Base-by-base conservation (phyloP, 2,113 vertebrate genomes). In the Pomatostomus ruficeps region DNA sequence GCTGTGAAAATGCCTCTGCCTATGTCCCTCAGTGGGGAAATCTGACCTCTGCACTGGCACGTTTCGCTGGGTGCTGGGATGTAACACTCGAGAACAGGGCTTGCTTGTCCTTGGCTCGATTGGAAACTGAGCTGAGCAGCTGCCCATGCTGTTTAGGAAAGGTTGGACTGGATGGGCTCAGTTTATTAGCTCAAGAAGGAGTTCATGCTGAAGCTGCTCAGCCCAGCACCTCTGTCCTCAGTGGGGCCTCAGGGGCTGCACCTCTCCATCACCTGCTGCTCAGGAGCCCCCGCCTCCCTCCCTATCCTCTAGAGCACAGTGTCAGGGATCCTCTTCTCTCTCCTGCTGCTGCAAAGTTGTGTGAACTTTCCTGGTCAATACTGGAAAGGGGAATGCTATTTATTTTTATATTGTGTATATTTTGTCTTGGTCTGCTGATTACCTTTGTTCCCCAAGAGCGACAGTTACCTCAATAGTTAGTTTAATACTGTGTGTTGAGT, bases 381-480 rank as follows among this genome's bases (percentile, higher is more conserved):
- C 97, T 97, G 97, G 97, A 97, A 97, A 97, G 97, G 97, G 97
- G 97, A 98, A 96, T 98, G 95, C 97, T 98, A 98, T 98, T 98
- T 98, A 98, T 98, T 98, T 98, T 98, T 98, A 95, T 98, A 98
- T 97, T 98, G 96, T 98, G 97, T 98, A 98, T 98, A 97, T 98
- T 98, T 98, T 97, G 98, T 98, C 96, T 95, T 97, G 97, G 97
- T 98, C 98, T 98, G 97, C 98, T 98, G 97, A 97, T 96, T 95
- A 97, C 96, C 94, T 97, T 97, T 96, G 97, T 97, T 97, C 96
- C 97, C 97, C 94, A 97, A 97, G 97, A 98, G 97, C 96, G 97
- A 97, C 97, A 97, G 96, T 98, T 98, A 98, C 98, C 98, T 98
- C 98, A 98, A 96, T 97, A 98, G 97, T 97, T 98, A 98, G 98